A percentile compares a stretch with the other conserved stretches of the same genome.
These are phyloP conservation scores for Cirrhinus mrigala DNA, from an alignment of 2,797 vertebrate genomes.

Conservation along the genomic window DNA sequence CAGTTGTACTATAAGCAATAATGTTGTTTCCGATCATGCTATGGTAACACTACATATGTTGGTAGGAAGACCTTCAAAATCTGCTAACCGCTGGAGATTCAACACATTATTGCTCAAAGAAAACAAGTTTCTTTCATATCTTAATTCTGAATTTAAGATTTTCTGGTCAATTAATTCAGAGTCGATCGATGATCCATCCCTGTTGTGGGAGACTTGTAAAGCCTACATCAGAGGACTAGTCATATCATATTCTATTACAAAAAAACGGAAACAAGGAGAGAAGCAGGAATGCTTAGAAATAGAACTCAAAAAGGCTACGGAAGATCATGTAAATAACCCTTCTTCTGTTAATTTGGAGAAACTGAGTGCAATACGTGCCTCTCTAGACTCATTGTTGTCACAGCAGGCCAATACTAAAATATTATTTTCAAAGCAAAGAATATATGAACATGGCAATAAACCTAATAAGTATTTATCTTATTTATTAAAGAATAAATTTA, in stretches of 20 bases:
- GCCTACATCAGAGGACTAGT: conserved; percentile 8
- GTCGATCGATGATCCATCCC: not conserved
- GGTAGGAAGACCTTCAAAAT: not conserved
- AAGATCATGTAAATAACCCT: conserved; percentile 14
- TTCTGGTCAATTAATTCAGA: conserved; percentile 21
- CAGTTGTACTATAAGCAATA: conserved; percentile 1
- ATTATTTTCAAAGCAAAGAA: conserved; percentile 4
- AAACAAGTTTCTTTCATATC: not conserved
- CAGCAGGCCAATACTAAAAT: not conserved
- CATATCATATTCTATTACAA: conserved; percentile 6
- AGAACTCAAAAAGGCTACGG: not conserved
- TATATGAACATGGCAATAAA: not conserved
- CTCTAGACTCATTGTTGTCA: not conserved
- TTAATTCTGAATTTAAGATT: conserved; percentile 24
- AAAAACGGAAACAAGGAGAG: not conserved
- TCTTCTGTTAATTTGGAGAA: not conserved
- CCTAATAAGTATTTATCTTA: conserved; percentile 8
- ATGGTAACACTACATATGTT: not conserved
- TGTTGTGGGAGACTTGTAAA: conserved; percentile 24
- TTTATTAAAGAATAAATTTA: conserved; percentile 3
- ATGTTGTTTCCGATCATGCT: conserved; percentile 7
- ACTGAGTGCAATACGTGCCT: not conserved
- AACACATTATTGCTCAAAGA: not conserved
- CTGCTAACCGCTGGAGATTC: not conserved
- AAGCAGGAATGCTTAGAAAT: not conserved